A percentile compares a stretch with the other conserved stretches of the same genome.
Conservation (phyloP, 2,888 invertebrate species). For the Sipha maydis region DNA sequence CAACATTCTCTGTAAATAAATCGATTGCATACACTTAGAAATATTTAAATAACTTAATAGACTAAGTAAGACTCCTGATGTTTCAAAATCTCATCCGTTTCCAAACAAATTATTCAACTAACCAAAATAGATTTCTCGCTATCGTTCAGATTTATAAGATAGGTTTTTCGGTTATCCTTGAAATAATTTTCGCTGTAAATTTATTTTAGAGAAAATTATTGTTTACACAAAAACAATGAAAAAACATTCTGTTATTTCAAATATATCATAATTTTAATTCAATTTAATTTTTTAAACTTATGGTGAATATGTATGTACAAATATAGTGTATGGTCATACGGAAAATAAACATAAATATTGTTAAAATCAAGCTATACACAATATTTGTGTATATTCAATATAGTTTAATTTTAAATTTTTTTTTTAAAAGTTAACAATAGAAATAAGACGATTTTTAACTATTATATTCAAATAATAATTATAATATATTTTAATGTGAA, state of each 20-base stretch:
- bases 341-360: not conserved
- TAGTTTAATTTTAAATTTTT: not conserved
- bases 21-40: no score
- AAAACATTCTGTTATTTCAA: not conserved
- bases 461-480: not conserved
- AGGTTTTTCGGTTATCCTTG: not conserved
- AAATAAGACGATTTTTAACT: not conserved
- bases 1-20: no score
- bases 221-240: not conserved
- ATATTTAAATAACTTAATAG: no score
- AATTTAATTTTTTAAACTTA: not conserved
- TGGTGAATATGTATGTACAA: no score
- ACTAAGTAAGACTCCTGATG: no score
- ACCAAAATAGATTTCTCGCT: no score
- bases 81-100: no score
- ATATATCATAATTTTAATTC: not conserved
- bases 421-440: not conserved
- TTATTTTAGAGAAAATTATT: not conserved
- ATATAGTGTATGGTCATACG: not conserved
- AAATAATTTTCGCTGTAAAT: not conserved
- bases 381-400: not conserved
- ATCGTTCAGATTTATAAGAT: no score
- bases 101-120: no score
- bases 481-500: not conserved
- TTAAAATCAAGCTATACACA: not conserved